Conservation (phyloP, 1,140 invertebrate species). For the Scylla paramamosain region DNA sequence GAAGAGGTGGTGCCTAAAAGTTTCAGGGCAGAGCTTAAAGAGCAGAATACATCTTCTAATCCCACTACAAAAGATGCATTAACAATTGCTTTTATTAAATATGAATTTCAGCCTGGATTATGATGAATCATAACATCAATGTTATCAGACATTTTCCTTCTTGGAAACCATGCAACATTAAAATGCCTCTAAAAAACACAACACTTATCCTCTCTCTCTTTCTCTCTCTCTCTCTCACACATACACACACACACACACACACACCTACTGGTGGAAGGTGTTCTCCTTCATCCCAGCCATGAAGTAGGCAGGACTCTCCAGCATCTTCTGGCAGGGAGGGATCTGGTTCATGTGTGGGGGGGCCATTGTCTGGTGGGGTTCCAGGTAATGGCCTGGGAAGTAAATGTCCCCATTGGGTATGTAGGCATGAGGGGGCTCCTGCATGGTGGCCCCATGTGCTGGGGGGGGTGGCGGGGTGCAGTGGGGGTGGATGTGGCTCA, state of each 20-base stretch:
- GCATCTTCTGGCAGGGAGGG: conserved; percentile 76
- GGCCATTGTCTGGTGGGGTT: conserved; percentile 73
- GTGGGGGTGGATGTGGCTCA: conserved; percentile 68
- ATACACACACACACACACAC: background rate
- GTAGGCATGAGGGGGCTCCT: conserved; percentile 76
- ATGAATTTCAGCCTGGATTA: no score
- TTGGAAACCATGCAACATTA: no score
- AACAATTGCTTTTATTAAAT: no score
- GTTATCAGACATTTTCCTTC: no score
- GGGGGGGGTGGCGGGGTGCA: conserved; percentile 74
- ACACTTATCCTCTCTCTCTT: background rate
- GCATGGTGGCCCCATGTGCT: conserved; percentile 74
- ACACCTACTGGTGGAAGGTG: conserved; percentile 74
- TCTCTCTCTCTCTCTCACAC: background rate
- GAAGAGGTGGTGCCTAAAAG: no score
- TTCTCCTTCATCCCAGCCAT: conserved; percentile 77
- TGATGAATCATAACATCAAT: no score
- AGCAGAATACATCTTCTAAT: no score
- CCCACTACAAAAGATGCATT: no score
- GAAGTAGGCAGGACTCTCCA: conserved; percentile 74
- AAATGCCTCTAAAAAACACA: background rate
- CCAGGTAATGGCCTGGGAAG: conserved; percentile 75
- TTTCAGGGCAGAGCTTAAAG: no score
- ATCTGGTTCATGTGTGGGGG: conserved; percentile 75
- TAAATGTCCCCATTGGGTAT: conserved; percentile 77